These are phyloP conservation scores for Pimpla rufipes DNA, from an alignment of 2,888 invertebrate genomes.

Conservation along the genomic window DNA sequence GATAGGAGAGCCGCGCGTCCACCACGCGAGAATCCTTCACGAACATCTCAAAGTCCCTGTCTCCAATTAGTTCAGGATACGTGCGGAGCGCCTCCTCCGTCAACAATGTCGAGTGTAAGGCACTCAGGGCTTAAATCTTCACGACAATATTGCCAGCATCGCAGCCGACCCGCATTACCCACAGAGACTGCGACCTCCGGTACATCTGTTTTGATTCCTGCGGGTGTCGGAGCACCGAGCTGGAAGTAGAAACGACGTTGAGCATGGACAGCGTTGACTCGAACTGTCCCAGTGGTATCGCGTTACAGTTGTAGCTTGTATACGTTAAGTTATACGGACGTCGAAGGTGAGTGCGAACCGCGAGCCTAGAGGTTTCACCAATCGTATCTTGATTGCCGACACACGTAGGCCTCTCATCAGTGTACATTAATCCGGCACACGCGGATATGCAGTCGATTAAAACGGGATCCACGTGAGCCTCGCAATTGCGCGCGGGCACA, in stretches of 20 bases:
- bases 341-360: conserved; percentile 52
- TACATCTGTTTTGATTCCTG: conserved; percentile 13
- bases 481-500: neutral
- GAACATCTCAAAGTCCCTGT: neutral
- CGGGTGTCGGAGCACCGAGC: conserved; percentile 7
- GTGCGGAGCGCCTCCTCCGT: neutral
- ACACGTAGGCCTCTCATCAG: conserved; percentile 18
- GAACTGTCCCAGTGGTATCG: conserved; percentile 59
- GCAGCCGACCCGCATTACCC: conserved; percentile 3
- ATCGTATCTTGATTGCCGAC: conserved; percentile 42
- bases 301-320: conserved; percentile 59
- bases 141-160: too few species aligned
- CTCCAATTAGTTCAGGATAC: conserved; percentile 2
- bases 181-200: neutral
- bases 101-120: conserved; percentile 4
- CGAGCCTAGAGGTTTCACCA: conserved; percentile 17
- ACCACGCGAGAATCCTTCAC: conserved; percentile 26
- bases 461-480: neutral
- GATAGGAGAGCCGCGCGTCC: conserved; percentile 69
- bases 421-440: neutral
- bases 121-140: neutral
- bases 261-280: conserved; percentile 38
- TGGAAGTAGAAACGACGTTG: conserved; percentile 37
- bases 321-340: conserved; percentile 59
- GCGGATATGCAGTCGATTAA: neutral